phyloP scores from a whole-genome alignment of 2,797 vertebrate genomes.

The Chaetodon trifasciatus region DNA sequence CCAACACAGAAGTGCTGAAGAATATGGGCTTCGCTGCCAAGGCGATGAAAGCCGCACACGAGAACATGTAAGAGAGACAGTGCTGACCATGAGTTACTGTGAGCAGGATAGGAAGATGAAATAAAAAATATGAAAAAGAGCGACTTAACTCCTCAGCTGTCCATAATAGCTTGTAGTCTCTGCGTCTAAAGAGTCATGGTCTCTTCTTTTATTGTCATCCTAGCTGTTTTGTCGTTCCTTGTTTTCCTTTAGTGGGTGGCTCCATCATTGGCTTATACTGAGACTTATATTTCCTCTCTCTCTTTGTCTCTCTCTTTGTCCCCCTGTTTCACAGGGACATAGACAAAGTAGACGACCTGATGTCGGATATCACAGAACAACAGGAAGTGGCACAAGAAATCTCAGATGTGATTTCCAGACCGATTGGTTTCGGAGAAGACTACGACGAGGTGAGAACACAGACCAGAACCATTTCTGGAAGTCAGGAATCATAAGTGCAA shows the following conservation, averaged over 20 bases:
- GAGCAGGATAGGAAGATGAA: neutral
- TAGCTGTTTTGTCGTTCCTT: neutral
- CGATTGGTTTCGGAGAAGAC: slow-evolving; percentile 94
- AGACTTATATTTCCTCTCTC: neutral
- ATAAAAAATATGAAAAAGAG: neutral
- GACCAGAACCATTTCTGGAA: neutral
- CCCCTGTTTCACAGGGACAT: slow-evolving; percentile 89
- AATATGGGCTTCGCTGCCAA: slow-evolving; percentile 97
- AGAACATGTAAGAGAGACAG: slow-evolving; percentile 89
- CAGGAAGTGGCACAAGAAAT: slow-evolving; percentile 97
- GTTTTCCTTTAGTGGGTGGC: neutral
- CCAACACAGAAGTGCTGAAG: slow-evolving; percentile 98
- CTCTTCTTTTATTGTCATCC: neutral
- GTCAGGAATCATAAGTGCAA: neutral
- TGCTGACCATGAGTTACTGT: no score
- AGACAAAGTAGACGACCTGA: slow-evolving; percentile 96
- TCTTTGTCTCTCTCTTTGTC: neutral
- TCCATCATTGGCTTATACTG: neutral
- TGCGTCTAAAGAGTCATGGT: neutral
- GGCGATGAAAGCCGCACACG: slow-evolving; percentile 94
- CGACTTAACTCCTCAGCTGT: neutral
- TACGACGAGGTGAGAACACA: slow-evolving; percentile 90
- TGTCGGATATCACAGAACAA: slow-evolving; percentile 97
- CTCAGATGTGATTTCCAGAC: slow-evolving; percentile 95
- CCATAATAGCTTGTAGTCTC: neutral